Percentiles rank a stretch among this genome's conserved stretches.
Evolutionary conservation across 2,113 vertebrate species (phyloP).

Genomic region (Calyptomena viridis): DNA sequence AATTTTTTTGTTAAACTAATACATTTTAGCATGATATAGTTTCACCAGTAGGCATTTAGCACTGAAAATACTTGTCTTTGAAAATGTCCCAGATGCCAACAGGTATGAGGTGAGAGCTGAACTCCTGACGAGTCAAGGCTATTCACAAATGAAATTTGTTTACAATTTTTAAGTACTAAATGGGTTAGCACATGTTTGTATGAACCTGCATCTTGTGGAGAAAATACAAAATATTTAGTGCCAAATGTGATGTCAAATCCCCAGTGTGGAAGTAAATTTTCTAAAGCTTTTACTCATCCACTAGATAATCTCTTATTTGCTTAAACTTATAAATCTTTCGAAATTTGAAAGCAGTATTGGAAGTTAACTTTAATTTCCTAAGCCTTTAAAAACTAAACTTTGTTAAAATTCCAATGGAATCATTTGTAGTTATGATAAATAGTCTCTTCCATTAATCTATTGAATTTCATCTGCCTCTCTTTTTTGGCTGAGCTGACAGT

Average conservation of each 20-base stretch:
- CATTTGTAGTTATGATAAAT: background rate
- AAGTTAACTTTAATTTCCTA: background rate
- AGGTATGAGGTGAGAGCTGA: background rate
- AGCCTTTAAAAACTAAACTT: background rate
- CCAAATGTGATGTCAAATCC: background rate
- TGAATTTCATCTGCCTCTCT: background rate
- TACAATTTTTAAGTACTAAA: background rate
- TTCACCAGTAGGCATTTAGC: background rate
- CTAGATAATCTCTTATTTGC: background rate
- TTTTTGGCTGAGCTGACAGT: background rate
- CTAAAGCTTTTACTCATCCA: background rate
- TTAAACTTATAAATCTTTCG: background rate
- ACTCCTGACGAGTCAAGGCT: background rate
- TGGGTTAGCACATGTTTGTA: background rate
- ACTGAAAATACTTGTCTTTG: background rate
- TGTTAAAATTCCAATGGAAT: background rate
- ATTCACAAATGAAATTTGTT: background rate
- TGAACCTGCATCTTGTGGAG: background rate
- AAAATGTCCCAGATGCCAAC: background rate
- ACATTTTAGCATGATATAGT: background rate
- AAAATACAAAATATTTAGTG: background rate
- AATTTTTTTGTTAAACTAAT: background rate
- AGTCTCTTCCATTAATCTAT: background rate
- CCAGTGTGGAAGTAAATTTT: background rate
- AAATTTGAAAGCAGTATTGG: background rate